Base-by-base conservation (phyloP, 2,113 vertebrate genomes). In the Lepisosteus oculatus region DNA sequence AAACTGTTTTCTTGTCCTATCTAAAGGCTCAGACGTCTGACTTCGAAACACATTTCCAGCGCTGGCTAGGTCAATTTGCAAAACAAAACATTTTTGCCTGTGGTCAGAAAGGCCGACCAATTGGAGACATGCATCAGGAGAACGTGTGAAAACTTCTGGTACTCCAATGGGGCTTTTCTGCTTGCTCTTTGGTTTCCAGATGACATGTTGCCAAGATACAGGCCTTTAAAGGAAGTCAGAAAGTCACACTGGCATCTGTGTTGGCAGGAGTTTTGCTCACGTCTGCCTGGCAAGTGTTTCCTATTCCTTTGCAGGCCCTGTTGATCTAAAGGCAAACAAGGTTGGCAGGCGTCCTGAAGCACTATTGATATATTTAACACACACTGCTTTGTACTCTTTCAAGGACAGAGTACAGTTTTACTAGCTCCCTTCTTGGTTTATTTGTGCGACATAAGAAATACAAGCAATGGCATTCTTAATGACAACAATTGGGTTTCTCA, bases 171-270 rank as follows among this genome's bases (percentile, higher is more conserved):
- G 17, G 54, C 66, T 55, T 47, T 17, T 29, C 66, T 41, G 3
- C 11, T 15, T 68, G 29, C n/a, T 12, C 29, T 12, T 11, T 54
- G 43, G 47, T 54, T 68, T 68, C 47, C n/a, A 55, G 47, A 55
- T 68, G 9, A 1, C 51, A 54, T 8, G 66, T 68, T 68, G 66
- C 66, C 66, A 51, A 55, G 66, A 29, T 41, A 68, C 66, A 12
- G 15, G 44, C 44, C 66, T 15, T 54, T 55, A 9, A 9, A 45
- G 47, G 44, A 15, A 68, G 66, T 55, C 8, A 55, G 45, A 45
- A 55, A 55, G 47, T 8, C 47, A 68, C 15, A 54, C 54, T 55
- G 17, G 66, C 47, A 45, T 45, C 17, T 54, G 54, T 55, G 66
- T 4, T 68, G 66, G 66, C 66, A 68, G 47, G 12, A 3, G 47